Evolutionary conservation across 2,113 vertebrate genomes (phyloP).

Genomic region (Todiramphus chloris): DNA sequence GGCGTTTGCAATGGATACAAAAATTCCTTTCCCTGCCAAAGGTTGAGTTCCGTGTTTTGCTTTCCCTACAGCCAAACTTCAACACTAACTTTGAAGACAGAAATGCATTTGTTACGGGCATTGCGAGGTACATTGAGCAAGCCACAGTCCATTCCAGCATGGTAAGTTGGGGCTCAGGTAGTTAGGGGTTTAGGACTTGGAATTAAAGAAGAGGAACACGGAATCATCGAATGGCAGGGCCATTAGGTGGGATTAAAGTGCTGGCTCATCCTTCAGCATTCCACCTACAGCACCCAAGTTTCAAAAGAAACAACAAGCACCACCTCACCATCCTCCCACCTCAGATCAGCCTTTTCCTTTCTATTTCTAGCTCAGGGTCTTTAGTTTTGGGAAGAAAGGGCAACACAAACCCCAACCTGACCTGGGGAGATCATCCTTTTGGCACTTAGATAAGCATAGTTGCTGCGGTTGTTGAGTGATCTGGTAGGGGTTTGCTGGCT

Average conservation of each 20-base stretch:
- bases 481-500: neutral
- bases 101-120: conserved; percentile 98
- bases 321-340: accelerated
- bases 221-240: no score
- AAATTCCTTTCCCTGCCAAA: neutral
- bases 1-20: neutral
- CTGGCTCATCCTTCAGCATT: neutral
- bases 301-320: neutral
- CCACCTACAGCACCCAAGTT: neutral
- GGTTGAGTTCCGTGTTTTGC: neutral
- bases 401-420: accelerated
- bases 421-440: neutral
- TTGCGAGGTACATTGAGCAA: conserved; percentile 97
- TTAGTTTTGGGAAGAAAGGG: neutral
- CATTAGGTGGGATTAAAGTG: neutral
- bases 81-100: conserved; percentile 99
- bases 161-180: conserved; percentile 72
- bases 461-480: neutral
- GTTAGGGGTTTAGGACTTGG: neutral
- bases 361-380: neutral
- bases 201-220: neutral
- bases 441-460: neutral
- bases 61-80: conserved; percentile 90
- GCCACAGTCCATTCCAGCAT: conserved; percentile 97
- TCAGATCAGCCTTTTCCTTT: neutral